Base-by-base conservation (phyloP, 2,888 invertebrate genomes). In the Apamea anceps region DNA sequence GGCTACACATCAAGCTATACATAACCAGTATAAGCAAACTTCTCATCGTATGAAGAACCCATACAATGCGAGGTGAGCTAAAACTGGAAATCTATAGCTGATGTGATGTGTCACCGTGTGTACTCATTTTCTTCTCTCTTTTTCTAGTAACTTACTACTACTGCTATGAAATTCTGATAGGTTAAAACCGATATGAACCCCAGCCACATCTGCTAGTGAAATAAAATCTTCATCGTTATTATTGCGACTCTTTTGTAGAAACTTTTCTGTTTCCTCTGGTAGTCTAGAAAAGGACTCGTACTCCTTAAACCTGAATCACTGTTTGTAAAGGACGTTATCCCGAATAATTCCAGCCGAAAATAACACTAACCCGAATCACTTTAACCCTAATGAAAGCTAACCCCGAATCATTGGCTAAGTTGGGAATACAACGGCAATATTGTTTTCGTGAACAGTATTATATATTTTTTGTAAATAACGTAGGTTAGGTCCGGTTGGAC, bases 141-240 rank as follows among this genome's bases (percentile, higher is more conserved):
- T 28, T 28, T 7, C 2, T 7, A 21, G 28, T 48, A 21, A 45
- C 45, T 7, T 21, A 12, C 37, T 37, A 37, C 37, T 37, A 37
- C 37, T 12, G 12, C 7, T 66, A 66, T 42, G 28, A 72, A 28
- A 72, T 72, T 51, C 32, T 28, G 15, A 28, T 60, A 28, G 28
- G 25, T 32, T 70, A 54, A 21, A 42, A 48, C 21, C 66, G 32
- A n/a, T 70, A 13, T 48, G 21, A 48, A 68, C 45, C 21, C 5
- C 37, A 75, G 32, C 10, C 82, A 32, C 80, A 82, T 63, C 48
- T 83, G 77, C n/a, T 51, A n/a, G 65, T 62, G 10, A 32, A 66
- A 84, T 77, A 62, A 71, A 71, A 77, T 77, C 37, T 60, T 66
- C 42, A 51, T 71, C 62, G 65, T 75, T 77, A 32, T 60, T 82